Percentiles rank a stretch among this genome's conserved stretches.
Conservation (phyloP, 2,888 invertebrate genomes). For the Dendrolimus pini region DNA sequence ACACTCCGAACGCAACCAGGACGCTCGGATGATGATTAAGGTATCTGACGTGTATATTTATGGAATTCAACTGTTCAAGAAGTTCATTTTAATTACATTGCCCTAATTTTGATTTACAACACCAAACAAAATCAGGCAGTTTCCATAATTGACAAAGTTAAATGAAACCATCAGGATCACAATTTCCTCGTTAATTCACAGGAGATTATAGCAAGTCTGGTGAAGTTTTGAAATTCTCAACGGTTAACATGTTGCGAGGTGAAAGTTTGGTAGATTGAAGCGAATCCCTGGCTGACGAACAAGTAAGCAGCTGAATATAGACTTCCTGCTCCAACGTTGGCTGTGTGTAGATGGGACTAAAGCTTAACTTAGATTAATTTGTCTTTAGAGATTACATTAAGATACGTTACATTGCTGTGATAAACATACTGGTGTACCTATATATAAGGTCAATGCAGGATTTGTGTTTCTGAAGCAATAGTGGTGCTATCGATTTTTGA, state of each 20-base stretch:
- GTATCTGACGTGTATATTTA: not conserved
- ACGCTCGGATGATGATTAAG: too few species aligned
- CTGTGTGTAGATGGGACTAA: not conserved
- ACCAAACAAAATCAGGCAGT: slow-evolving; percentile 20
- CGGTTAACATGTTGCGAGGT: slow-evolving; percentile 45
- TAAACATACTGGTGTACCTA: too few species aligned
- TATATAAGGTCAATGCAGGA: too few species aligned
- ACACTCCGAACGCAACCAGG: too few species aligned
- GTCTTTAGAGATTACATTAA: not conserved
- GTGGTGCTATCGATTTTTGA: too few species aligned
- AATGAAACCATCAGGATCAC: slow-evolving; percentile 33
- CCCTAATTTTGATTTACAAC: slow-evolving; percentile 10
- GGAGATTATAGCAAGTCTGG: slow-evolving; percentile 41
- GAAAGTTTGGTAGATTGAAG: slow-evolving; percentile 57
- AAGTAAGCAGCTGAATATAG: slow-evolving; percentile 38
- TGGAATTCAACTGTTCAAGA: not conserved
- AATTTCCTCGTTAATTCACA: slow-evolving; percentile 42
- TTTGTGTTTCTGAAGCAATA: too few species aligned
- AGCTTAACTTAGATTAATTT: not conserved
- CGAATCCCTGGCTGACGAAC: slow-evolving; percentile 45
- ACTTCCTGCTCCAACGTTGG: slow-evolving; percentile 24
- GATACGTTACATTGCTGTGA: not conserved
- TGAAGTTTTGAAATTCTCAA: slow-evolving; percentile 45
- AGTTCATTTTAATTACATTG: not conserved
- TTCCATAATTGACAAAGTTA: slow-evolving; percentile 28